Conservation (phyloP, 2,797 vertebrate species). For the Enteromius fasciolatus region DNA sequence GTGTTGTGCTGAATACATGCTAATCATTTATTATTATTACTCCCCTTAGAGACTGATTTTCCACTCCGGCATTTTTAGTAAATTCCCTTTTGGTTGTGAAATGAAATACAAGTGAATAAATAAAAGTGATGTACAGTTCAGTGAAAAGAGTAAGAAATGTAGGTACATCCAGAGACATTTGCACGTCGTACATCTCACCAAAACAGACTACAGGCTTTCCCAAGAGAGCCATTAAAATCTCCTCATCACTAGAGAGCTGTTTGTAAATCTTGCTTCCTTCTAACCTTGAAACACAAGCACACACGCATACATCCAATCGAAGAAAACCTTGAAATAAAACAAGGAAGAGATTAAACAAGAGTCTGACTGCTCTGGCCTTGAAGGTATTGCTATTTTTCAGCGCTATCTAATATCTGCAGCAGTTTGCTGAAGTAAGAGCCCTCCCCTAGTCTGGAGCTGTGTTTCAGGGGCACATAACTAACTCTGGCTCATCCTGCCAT, state of each 20-base stretch:
- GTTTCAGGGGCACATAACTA: constrained; percentile 64
- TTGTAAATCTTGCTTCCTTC: not conserved
- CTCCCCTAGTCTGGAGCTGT: constrained; percentile 61
- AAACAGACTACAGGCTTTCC: constrained; percentile 6
- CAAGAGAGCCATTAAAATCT: constrained; percentile 35
- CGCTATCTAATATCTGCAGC: constrained; percentile 61
- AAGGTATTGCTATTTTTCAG: constrained; percentile 58
- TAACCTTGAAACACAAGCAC: constrained; percentile 21
- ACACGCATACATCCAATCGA: not conserved
- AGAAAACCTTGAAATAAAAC: constrained; percentile 35
- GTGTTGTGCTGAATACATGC: not conserved
- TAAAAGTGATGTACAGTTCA: too few species aligned
- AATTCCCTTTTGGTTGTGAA: not conserved
- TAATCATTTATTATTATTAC: not conserved
- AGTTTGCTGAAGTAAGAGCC: constrained; percentile 41
- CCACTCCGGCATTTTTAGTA: not conserved
- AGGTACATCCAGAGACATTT: not conserved
- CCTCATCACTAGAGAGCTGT: constrained; percentile 2
- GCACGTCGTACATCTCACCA: not conserved
- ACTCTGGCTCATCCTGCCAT: constrained; percentile 73
- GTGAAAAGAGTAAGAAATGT: not conserved
- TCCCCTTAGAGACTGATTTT: not conserved
- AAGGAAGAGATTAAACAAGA: constrained; percentile 28
- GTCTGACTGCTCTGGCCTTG: constrained; percentile 31
- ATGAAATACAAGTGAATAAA: not conserved